Conservation (phyloP, 2,888 invertebrate genomes). For the Trissolcus japonicus region DNA sequence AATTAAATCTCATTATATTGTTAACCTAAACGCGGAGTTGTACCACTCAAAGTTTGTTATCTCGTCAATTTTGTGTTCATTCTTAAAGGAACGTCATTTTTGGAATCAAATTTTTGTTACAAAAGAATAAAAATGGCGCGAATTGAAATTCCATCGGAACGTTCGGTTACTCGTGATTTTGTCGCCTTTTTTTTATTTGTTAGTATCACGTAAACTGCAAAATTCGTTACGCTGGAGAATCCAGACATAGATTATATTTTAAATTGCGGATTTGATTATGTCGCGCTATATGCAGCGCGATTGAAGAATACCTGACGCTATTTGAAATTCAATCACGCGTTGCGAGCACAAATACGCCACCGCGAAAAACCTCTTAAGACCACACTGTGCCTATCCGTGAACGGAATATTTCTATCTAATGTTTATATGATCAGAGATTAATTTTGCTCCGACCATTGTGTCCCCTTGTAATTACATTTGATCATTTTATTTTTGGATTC, state of each 20-base stretch:
- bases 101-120: too few species aligned
- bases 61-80: too few species aligned
- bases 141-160: constrained; percentile 22
- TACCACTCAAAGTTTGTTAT: too few species aligned
- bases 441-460: constrained; percentile 8
- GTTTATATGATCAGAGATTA: constrained; percentile 38
- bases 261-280: constrained; percentile 42
- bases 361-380: constrained; percentile 46
- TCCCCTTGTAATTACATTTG: too few species aligned
- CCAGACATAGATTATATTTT: constrained; percentile 45
- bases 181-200: background rate
- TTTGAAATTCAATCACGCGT: constrained; percentile 50
- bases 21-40: too few species aligned
- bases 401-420: constrained; percentile 36
- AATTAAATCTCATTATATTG: too few species aligned
- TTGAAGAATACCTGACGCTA: constrained; percentile 36
- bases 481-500: too few species aligned
- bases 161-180: constrained; percentile 17
- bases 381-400: constrained; percentile 30
- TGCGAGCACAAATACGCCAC: constrained; percentile 35
- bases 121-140: too few species aligned
- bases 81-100: too few species aligned
- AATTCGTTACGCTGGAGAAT: constrained; percentile 23
- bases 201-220: constrained; percentile 13
- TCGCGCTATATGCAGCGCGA: constrained; percentile 16